Evolutionary conservation across 2,797 vertebrate species (phyloP), one percentile per base, ranked within the genome.

Genomic region (Ctenopoma kingsleyae): DNA sequence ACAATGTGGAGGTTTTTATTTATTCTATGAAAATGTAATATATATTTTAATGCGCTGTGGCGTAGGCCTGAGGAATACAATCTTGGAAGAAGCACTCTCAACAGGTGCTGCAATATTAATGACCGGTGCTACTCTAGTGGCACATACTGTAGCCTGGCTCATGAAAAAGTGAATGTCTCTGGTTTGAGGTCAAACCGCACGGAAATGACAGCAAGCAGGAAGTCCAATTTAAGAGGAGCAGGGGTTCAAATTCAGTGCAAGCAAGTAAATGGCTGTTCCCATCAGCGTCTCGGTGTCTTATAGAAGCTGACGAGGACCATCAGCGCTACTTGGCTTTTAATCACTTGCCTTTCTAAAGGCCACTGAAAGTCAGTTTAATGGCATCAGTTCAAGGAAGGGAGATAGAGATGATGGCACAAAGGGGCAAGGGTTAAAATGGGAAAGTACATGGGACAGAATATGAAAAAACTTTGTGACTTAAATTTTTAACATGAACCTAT

Each of bases 51-150:
- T 91, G 78, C 19, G 23, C 3, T 17, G 36, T 40, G 69, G 67
- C 62, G 1, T 43, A 48, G 43, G 86, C 82, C 82, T 38, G 70
- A 83, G 81, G 85, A 93, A 89, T 71, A 88, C 86, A 90, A 75
- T 87, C 88, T 90, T 83, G 84, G 88, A 82, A 89, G 81, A 81
- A 78, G 66, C 78, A 78, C 79, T 91, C 80, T 87, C 87, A 85
- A 87, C 83, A 83, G 81, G 53, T 73, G 80, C 82, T 95, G 93
- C 90, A 95, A 92, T 94, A 95, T 94, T 94, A 88, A 95, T 93
- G 90, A 20, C 17, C 30, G 15, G 71, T 67, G 84, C 73, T 76
- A 22, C 89, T 87, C 81, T 32, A 22, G 69, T 58, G 74, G 73
- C 83, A 63, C 83, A 53, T 25, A 11, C 38, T 40, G 38, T 16